Base-by-base conservation (phyloP, 2,797 vertebrate genomes). In the Alca torda region DNA sequence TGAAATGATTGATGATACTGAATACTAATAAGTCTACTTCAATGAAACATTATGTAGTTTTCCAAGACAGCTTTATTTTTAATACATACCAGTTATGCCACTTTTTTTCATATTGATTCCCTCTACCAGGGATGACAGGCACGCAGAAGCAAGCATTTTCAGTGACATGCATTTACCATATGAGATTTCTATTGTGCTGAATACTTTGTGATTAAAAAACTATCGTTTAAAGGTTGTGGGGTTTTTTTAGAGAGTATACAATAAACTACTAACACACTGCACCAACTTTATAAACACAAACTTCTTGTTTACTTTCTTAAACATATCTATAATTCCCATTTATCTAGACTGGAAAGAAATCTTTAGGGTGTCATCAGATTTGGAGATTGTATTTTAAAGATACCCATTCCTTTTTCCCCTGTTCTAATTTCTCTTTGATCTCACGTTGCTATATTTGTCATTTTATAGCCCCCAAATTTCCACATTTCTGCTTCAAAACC, bases 11-110 rank as follows among this genome's bases (percentile, higher is more conserved):
- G 39, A 92, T 64, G 35, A 63, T 46, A 23, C 28, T 31, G n/a
- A 87, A 60, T 70, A 57, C 17, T 69, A 87, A 12, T 16, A 64
- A 69, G 28, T 51, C 43, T 76, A 33, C 82, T 94, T 70, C 7
- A 3, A 77, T 53, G 37, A 82, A 92, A 68, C 30, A 64, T 83
- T 56, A 57, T 25, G 45, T 35, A 75, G 37, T 39, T 86, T 41
- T 79, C 37, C 73, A 82, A 65, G 61, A 86, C 68, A 96, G 31
- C 39, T 93, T 87, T 93, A 95, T 96, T 95, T 90, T 92, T 90
- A 89, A 95, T 26, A 76, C 41, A 88, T 75, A 83, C 48, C 84
- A 87, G 50, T 64, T 86, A 65, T 39, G 28, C 50, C 85, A 64
- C 23, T 5, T 72, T 86, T 89, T 51, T 79, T 76, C 37, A 43